Evolutionary conservation across 2,888 invertebrate species (phyloP).

Genomic region (Thymelicus acteon): DNA sequence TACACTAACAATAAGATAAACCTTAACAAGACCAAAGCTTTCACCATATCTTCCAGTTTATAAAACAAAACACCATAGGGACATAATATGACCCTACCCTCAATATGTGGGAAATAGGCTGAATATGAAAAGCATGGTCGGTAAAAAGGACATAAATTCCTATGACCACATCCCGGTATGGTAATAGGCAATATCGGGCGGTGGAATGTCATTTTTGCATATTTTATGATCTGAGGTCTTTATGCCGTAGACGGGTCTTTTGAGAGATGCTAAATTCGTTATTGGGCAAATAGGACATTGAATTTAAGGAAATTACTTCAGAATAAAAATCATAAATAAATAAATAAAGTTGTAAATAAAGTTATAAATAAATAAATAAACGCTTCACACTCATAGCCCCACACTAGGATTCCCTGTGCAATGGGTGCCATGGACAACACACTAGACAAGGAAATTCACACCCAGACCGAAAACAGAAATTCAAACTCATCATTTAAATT

Average conservation of each 20-base stretch:
- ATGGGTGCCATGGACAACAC: too few species aligned
- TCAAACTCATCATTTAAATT: too few species aligned
- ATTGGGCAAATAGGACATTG: not conserved
- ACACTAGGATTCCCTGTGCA: too few species aligned
- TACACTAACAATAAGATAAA: too few species aligned
- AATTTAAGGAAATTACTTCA: constrained; percentile 4
- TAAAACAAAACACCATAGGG: not conserved
- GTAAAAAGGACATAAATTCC: constrained; percentile 22
- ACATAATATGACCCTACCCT: not conserved
- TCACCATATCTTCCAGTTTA: not conserved
- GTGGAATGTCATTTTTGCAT: constrained; percentile 14
- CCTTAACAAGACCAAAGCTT: too few species aligned
- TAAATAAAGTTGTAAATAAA: too few species aligned
- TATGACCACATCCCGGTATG: constrained; percentile 12
- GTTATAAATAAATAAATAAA: too few species aligned
- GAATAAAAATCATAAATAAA: too few species aligned
- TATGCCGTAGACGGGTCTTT: not conserved
- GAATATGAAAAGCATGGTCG: constrained; percentile 23
- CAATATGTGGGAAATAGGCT: not conserved
- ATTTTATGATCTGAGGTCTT: constrained; percentile 10
- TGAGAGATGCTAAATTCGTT: constrained; percentile 8
- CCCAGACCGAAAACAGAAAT: too few species aligned
- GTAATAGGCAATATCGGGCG: constrained; percentile 19
- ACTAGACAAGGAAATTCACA: too few species aligned
- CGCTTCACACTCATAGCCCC: too few species aligned